These are phyloP conservation scores for Chlorops oryzae DNA, from an alignment of 1,140 invertebrate species.

Conservation along the genomic window DNA sequence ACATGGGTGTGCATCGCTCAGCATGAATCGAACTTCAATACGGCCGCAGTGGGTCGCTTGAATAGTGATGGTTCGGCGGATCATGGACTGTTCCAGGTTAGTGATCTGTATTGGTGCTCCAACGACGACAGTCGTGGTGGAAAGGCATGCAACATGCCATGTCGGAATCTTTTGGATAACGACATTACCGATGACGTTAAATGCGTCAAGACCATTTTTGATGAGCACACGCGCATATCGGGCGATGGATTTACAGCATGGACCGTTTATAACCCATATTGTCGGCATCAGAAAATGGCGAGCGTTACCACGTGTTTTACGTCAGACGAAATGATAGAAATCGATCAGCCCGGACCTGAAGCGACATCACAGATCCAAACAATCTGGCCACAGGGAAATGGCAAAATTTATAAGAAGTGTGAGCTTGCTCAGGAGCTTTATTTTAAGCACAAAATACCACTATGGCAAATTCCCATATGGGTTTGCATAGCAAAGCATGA, in stretches of 20 bases:
- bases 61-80: conserved; percentile 56
- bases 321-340: no score
- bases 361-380: not conserved
- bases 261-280: conserved; percentile 52
- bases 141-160: conserved; percentile 53
- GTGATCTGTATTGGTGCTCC: conserved; percentile 63
- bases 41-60: conserved; percentile 53
- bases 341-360: not conserved
- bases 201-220: conserved; percentile 55
- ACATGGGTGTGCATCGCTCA: conserved; percentile 67
- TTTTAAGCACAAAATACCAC: conserved; percentile 48
- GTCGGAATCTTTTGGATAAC: conserved; percentile 55
- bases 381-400: conserved; percentile 13
- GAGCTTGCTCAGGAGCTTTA: conserved; percentile 57
- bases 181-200: conserved; percentile 59
- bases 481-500: conserved; percentile 66
- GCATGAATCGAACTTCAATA: conserved; percentile 63
- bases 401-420: conserved; percentile 57
- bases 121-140: conserved; percentile 50
- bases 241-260: conserved; percentile 64
- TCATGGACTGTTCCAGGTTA: conserved; percentile 66
- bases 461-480: conserved; percentile 57
- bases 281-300: conserved; percentile 10
- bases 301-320: conserved; percentile 8
- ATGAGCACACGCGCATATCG: conserved; percentile 54